Evolutionary conservation across 2,797 vertebrate species (phyloP).

Genomic region (Danionella dracula): DNA sequence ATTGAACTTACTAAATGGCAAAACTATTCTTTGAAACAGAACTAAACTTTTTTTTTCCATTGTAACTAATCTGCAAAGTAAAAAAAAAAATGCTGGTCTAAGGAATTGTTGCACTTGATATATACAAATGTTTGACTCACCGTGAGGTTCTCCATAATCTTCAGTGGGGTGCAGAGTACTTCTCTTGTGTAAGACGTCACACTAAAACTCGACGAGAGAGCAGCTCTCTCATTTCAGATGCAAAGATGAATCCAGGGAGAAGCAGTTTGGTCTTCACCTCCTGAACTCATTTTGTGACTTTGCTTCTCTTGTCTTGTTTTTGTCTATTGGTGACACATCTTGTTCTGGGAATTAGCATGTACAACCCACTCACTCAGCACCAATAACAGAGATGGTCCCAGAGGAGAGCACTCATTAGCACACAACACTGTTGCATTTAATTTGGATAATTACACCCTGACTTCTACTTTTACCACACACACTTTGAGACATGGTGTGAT

Average conservation of each 20-base stretch:
- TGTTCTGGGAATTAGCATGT: conserved; percentile 27
- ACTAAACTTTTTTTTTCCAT: too few species aligned
- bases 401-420: conserved; percentile 24
- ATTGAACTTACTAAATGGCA: too few species aligned
- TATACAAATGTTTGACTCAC: background rate
- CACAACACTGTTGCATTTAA: conserved; percentile 14
- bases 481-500: background rate
- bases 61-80: too few species aligned
- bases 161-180: background rate
- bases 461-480: background rate
- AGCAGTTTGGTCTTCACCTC: conserved; percentile 1
- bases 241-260: background rate
- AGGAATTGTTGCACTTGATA: background rate
- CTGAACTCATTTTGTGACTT: background rate
- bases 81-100: too few species aligned
- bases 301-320: conserved; percentile 11
- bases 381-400: conserved; percentile 26
- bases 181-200: background rate
- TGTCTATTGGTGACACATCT: conserved; percentile 13
- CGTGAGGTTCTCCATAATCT: conserved; percentile 19
- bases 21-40: too few species aligned
- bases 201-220: background rate
- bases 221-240: background rate
- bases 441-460: conserved; percentile 20
- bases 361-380: conserved; percentile 30